Evolutionary conservation across 2,888 invertebrate species (phyloP).

Genomic region (Alviniconcha strummeri): DNA sequence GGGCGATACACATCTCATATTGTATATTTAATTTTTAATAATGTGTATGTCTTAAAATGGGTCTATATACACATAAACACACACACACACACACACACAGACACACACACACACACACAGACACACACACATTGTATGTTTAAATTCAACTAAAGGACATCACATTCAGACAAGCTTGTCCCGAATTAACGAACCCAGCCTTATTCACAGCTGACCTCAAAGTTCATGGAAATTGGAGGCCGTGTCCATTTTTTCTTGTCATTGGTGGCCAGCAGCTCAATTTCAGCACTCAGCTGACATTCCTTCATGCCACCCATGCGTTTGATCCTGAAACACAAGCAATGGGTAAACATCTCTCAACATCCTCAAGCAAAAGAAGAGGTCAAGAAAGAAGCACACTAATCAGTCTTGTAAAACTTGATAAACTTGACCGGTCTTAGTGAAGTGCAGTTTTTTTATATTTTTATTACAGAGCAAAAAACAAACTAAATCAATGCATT

Average conservation of each 20-base stretch:
- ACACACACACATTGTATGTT: not conserved
- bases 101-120: not conserved
- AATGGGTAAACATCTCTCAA: no score
- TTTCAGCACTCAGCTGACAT: slow-evolving; percentile 98
- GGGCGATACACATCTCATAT: no score
- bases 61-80: no score
- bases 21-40: no score
- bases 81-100: not conserved
- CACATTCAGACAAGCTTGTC: not conserved
- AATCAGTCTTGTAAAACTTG: no score
- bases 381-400: no score
- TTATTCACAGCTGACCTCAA: slow-evolving; percentile 80
- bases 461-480: no score
- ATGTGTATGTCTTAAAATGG: no score
- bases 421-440: no score
- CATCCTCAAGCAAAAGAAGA: no score
- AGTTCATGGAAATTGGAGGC: slow-evolving; percentile 99
- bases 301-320: slow-evolving; percentile 92
- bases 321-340: slow-evolving; percentile 74
- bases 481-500: no score
- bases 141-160: not conserved
- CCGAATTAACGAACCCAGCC: not conserved
- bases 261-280: slow-evolving; percentile 97
- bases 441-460: no score
- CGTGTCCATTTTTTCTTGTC: slow-evolving; percentile 99